Evolutionary conservation across 2,888 invertebrate genomes (phyloP).

Genomic region (Amblyteles armatorius): DNA sequence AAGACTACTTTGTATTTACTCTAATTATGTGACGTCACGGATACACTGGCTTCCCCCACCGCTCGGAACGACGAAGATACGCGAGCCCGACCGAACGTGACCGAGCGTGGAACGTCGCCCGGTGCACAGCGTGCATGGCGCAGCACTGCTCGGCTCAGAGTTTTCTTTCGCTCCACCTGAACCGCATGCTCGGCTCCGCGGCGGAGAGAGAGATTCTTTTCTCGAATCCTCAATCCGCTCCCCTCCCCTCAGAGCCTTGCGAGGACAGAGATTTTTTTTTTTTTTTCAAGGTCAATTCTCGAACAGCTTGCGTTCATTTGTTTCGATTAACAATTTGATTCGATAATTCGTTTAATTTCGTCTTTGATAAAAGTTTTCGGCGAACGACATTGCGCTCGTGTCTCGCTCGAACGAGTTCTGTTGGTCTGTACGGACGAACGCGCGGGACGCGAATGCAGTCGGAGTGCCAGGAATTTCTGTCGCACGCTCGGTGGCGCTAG

Average conservation of each 20-base stretch:
- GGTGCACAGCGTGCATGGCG: constrained; percentile 74
- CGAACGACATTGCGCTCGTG: neutral
- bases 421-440: constrained; percentile 35
- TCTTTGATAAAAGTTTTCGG: neutral
- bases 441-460: constrained; percentile 46
- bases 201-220: constrained; percentile 28
- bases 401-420: constrained; percentile 4
- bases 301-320: neutral
- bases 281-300: neutral
- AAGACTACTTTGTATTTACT: constrained; percentile 90
- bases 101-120: constrained; percentile 68
- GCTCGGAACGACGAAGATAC: constrained; percentile 70
- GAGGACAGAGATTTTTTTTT: neutral
- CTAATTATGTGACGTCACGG: constrained; percentile 90
- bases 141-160: constrained; percentile 58
- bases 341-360: neutral
- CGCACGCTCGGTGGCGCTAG: constrained; percentile 44
- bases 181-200: constrained; percentile 26
- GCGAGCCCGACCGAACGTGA: constrained; percentile 72
- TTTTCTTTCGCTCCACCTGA: constrained; percentile 60
- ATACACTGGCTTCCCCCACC: constrained; percentile 81
- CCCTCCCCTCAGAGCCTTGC: neutral
- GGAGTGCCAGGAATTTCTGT: constrained; percentile 26
- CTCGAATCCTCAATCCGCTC: neutral
- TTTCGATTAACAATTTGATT: neutral